Evolutionary conservation across 2,797 vertebrate species (phyloP).

Genomic region (Pseudopleuronectes americanus): DNA sequence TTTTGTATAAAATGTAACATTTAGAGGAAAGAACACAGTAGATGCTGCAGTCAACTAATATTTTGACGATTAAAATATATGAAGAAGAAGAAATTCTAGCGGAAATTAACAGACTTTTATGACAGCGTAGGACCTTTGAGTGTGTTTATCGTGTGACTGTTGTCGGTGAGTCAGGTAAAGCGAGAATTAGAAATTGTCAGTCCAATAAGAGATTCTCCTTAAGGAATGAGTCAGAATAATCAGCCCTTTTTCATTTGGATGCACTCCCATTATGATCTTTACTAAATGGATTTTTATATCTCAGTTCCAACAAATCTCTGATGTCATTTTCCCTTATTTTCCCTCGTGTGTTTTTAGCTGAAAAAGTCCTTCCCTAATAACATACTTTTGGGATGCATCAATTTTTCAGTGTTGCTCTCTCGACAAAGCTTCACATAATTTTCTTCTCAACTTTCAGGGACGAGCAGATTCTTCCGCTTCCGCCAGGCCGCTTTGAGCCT

Average conservation of each 20-base stretch:
- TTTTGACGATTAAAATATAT: background rate
- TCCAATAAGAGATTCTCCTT: background rate
- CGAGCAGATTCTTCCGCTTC: conserved; percentile 93
- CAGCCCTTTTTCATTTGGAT: no score
- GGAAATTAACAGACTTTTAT: background rate
- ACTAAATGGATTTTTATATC: no score
- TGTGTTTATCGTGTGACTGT: no score
- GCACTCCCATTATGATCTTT: no score
- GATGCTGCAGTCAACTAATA: background rate
- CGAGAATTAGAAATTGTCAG: background rate
- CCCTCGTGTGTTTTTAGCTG: background rate
- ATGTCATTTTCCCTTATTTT: no score
- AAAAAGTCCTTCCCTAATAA: background rate
- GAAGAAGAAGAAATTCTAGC: background rate
- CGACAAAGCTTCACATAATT: conserved; percentile 6
- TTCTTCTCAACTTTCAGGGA: conserved; percentile 61
- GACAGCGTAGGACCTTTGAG: background rate
- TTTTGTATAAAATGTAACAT: conserved; percentile 29
- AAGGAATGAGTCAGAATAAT: no score
- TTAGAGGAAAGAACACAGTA: background rate
- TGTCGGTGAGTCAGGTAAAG: no score
- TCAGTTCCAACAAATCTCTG: no score
- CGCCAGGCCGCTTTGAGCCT: conserved; percentile 92
- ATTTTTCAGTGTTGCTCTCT: background rate
- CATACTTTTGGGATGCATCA: background rate